A percentile compares a stretch with the other conserved stretches of the same genome.
These are phyloP conservation scores for Porites divaricata DNA, from an alignment of 92 coral and sea anemone species.

Conservation along the genomic window DNA sequence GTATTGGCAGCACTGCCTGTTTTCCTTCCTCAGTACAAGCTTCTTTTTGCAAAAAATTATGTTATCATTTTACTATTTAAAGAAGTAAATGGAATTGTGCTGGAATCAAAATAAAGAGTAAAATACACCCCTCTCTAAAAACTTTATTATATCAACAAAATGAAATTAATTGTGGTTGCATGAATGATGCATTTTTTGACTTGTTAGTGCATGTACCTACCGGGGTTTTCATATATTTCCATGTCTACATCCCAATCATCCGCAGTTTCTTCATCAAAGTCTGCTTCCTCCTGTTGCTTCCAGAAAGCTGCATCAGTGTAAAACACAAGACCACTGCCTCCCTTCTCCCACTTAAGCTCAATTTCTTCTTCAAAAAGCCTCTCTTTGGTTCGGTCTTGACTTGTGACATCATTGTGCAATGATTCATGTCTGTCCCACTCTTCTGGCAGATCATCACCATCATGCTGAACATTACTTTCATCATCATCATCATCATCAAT, in stretches of 20 bases:
- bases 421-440: constrained; percentile 99
- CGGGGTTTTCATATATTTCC: constrained; percentile 96
- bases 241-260: constrained; percentile 99
- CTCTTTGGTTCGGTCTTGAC: constrained; percentile 95
- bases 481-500: constrained; percentile 46
- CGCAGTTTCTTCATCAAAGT: constrained; percentile 96
- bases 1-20: too few species aligned
- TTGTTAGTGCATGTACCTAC: constrained; percentile 31
- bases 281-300: constrained; percentile 93
- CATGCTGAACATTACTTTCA: background rate
- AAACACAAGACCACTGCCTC: constrained; percentile 99
- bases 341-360: constrained; percentile 99
- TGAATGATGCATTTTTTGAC: background rate
- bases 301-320: constrained; percentile 99
- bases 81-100: too few species aligned
- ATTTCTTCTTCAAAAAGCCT: constrained; percentile 94
- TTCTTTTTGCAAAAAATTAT: too few species aligned
- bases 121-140: too few species aligned
- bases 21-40: too few species aligned
- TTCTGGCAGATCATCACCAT: constrained; percentile 70
- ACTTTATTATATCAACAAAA: too few species aligned
- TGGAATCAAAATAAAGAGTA: too few species aligned
- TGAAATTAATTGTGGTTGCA: background rate
- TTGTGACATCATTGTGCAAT: constrained; percentile 93
- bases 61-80: too few species aligned